These are phyloP conservation scores for Sinella curviseta DNA, from an alignment of 1,140 invertebrate genomes.

Conservation along the genomic window DNA sequence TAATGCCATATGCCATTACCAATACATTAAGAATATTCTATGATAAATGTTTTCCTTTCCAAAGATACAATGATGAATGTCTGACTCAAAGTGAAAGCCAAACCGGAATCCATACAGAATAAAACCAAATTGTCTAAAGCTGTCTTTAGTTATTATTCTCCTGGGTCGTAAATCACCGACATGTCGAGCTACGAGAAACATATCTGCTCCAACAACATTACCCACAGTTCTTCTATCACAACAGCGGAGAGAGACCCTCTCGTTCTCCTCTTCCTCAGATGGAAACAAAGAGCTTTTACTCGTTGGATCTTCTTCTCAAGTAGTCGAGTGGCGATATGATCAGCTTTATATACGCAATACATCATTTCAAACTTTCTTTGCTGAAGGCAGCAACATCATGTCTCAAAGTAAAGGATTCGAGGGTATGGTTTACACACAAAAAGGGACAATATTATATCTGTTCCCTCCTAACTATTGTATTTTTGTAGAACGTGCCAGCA, in stretches of 20 bases:
- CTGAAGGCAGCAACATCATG: not conserved
- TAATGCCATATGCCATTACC: too few species aligned
- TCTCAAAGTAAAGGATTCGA: too few species aligned
- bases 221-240: too few species aligned
- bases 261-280: not conserved
- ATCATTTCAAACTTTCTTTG: not conserved
- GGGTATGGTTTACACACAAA: too few species aligned
- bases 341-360: not conserved
- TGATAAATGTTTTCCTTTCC: too few species aligned
- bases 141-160: conserved; percentile 1
- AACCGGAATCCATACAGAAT: not conserved
- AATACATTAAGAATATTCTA: too few species aligned
- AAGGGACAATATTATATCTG: too few species aligned
- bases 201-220: too few species aligned
- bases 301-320: not conserved
- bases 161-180: conserved; percentile 3
- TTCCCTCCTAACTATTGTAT: too few species aligned
- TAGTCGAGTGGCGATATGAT: not conserved
- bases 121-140: not conserved
- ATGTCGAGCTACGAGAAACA: not conserved
- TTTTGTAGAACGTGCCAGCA: too few species aligned
- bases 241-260: not conserved
- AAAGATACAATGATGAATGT: too few species aligned
- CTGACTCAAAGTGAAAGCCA: not conserved
- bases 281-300: not conserved